Percentiles rank a stretch among this genome's conserved stretches.
Evolutionary conservation across 2,888 invertebrate genomes (phyloP).

Genomic region (Drosophila ustulata): DNA sequence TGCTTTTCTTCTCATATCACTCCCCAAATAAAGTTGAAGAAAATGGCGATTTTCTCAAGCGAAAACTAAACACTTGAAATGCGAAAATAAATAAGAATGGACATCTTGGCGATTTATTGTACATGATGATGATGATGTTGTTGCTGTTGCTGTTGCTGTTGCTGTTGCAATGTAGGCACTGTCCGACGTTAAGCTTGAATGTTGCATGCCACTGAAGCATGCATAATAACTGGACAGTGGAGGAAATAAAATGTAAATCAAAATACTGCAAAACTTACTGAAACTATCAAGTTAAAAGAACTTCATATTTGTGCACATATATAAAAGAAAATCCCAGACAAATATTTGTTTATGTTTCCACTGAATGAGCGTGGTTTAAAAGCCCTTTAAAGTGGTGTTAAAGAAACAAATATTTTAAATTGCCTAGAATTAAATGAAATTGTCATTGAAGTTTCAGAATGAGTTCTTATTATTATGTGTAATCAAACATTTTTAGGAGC

Average conservation of each 20-base stretch:
- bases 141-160: conserved; percentile 13
- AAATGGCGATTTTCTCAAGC: conserved; percentile 80
- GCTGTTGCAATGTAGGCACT: conserved; percentile 27
- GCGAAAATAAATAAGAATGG: conserved; percentile 78
- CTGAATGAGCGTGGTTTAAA: not conserved
- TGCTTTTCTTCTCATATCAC: conserved; percentile 16
- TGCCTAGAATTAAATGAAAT: not conserved
- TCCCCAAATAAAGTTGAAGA: conserved; percentile 67
- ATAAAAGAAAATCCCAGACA: not conserved
- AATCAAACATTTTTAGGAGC: not conserved
- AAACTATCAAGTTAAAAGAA: conserved; percentile 8
- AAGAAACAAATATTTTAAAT: not conserved
- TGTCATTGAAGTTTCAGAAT: not conserved
- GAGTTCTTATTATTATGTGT: not conserved
- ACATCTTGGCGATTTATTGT: conserved; percentile 79
- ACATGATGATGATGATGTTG: conserved; percentile 46
- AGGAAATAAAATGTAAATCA: conserved; percentile 11
- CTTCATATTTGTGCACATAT: conserved; percentile 1
- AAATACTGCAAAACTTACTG: conserved; percentile 6
- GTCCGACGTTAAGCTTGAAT: conserved; percentile 52
- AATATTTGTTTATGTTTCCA: not conserved
- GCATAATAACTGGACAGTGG: conserved; percentile 68
- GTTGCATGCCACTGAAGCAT: conserved; percentile 67
- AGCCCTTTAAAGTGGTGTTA: not conserved
- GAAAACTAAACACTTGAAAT: conserved; percentile 81